Base-by-base conservation (phyloP, 2,888 invertebrate genomes). In the Xanthorhoe designata region DNA sequence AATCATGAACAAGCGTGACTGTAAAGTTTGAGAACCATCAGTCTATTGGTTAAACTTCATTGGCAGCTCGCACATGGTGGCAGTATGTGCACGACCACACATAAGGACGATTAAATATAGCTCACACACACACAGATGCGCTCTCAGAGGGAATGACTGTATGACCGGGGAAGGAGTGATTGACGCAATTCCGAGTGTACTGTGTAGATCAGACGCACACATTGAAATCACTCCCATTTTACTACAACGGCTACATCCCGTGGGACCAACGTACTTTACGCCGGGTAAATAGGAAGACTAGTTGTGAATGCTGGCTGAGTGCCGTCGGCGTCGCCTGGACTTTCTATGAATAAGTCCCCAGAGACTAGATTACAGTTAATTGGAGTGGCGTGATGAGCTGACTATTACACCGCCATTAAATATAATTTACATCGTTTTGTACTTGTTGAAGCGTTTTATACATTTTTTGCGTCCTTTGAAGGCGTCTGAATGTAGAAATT, bases 51-150 rank as follows among this genome's bases (percentile, higher is more conserved):
- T 88, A 89, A 87, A 88, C 87, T 89, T 87, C 89, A 91, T 90
- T 90, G 90, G 92, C 84, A 88, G 87, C 90, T 78, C 89, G 89
- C 92, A 92, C 91, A 91, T 90, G 89, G 86, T 76, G 77, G 76
- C 88, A 82, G 83, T 79, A 86, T 89, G 89, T 80, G 81, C 79
- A 81, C 83, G 83, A 81, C 81, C 87, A 85, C 89, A 88, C 86
- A 85, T 84, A 86, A 77, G 78, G 84, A 82, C 83, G 87, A 87
- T 89, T 90, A 91, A 89, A 91, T 92, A 91, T 92, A 92, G 90
- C 84, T 74, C 90, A 88, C 89, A 19, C 89, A 19, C 89, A 85
- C 85, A 90, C 91, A 83, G 60, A 64, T 64, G 70, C 51, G 71
- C 24, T 53, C 42, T 66, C 70, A 71, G 78, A 83, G 87, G 87